Evolutionary conservation across 2,797 vertebrate genomes (phyloP), one percentile per base, ranked within the genome.

Genomic region (Xiphophorus birchmanni): DNA sequence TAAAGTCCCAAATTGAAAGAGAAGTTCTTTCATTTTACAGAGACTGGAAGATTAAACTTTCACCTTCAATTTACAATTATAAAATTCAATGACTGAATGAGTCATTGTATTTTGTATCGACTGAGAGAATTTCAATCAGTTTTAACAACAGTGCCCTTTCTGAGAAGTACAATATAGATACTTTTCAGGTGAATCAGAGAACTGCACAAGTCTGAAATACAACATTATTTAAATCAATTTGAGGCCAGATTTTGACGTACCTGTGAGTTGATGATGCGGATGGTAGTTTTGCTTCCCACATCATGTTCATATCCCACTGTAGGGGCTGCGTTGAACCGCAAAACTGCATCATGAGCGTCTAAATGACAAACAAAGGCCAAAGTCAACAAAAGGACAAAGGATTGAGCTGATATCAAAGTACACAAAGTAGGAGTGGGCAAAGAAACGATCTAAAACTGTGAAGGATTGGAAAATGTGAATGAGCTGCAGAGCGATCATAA

Each of bases 221-320:
- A 29, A 17, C 29, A 47, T 72, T 23, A n/a, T 45, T 45, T 10
- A 29, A 44, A 83, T 82, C 50, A 21, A 5, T 37, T 40, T 79
- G 40, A 76, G 44, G 35, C 29, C 21, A 17, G 75, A 52, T 65
- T 26, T 18, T n/a, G 5, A 2, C 96, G 96, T 95, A 99, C 99
- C 97, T 99, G 98, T 10, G 99, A 99, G 88, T 99, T 99, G 90
- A 99, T 97, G 93, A 99, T 97, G 82, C 99, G 97, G 76, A 99
- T 90, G 0, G 98, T 99, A 80, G 99, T 99, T 96, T 98, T 99
- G 91, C 96, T 99, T 69, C 99, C 98, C 84, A 99, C 98, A 63
- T 99, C 99, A 88, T 95, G 96, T 93, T 99, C 97, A 69, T 97
- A 99, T 76, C 97, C 97, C 72, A 92, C 94, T 1, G 98, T 99